Base-by-base conservation (phyloP, 2,113 vertebrate species). In the Camelus bactrianus region DNA sequence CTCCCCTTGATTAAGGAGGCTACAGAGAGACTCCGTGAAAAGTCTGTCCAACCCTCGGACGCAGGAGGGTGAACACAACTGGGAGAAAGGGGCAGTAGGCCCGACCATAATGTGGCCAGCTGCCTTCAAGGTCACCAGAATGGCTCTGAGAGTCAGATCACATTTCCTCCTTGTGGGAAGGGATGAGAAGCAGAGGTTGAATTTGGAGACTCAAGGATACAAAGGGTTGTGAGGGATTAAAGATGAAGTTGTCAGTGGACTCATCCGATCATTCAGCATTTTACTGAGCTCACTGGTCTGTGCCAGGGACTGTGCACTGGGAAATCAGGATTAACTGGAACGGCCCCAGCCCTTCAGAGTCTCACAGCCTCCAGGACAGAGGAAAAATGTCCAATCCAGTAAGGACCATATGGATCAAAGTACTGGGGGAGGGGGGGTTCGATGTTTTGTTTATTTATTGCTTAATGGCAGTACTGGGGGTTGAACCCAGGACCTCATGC, bases 21-120 rank as follows among this genome's bases (percentile, higher is more conserved):
- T 52, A 58, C 28, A 17, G 93, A 85, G 91, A 87, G 70, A 48
- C 88, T 92, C 97, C 8, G 67, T 91, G 64, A 50, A 75, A 38
- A 81, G 93, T 46, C 46, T 5, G 32, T 58, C 50, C 58, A 67
- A 54, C 1, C 67, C 64, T 50, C 32, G 79, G 92, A 56, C 76
- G 95, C 95, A 30, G 84, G 52, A 73, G 58, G 65, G 58, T 19
- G 32, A 42, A 26, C 62, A 30, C 10, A 28, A 30, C 9, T 1
- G 12, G 28, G 3, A 60, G 62, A 64, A 64, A 6, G 0, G 12
- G 17, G 56, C 15, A 0, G 1, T 6, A 13, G 26, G 22, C 4
- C 6, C 19, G 38, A 60, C 28, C 15, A 4, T 2, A 19, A 14
- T 20, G 70, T 10, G 32, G 12, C 38, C 52, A 0, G 28, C 2